Base-by-base conservation (phyloP, 2,797 vertebrate genomes). In the Hozukius guyotensis region DNA sequence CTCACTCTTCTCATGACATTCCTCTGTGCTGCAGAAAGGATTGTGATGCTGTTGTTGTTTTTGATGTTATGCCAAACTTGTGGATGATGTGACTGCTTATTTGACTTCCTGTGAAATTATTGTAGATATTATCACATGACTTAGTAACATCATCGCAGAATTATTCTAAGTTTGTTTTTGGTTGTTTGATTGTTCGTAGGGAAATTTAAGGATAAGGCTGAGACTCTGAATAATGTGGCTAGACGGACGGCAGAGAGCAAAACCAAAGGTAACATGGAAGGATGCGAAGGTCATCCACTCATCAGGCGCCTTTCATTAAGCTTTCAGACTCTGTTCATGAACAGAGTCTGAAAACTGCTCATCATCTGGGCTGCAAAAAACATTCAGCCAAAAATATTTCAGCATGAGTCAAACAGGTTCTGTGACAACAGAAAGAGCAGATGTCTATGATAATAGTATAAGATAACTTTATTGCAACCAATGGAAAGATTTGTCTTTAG, bases 201-300 rank as follows among this genome's bases (percentile, higher is more conserved):
- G n/a, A 97, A 96, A 94, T 96, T 97, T 93, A 97, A 95, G 91
- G 96, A 98, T 77, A 97, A 96, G 86, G 96, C 96, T 83, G 96
- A 96, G 84, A 93, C 93, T 72, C 91, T 98, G 94, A 97, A 95
- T 92, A 96, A 84, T 88, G 89, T 97, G 84, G 94, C 95, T 81
- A 95, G 93, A 93, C 93, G 90, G 92, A 96, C 96, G 83, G 92
- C 78, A 77, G 94, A 95, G 18, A 63, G 87, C 85, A 95, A 96
- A 95, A 91, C 91, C 82, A 94, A 96, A 95, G 97, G 97, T 98
- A 96, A 97, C 94, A 76, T 61, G 42, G 61, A 80, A 32, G 57
- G 57, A 72, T 72, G 46, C 22, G 34, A 77, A 2, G 61, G 1
- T 73, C 10, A 62, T 56, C 34, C 46, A 4, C 32, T 68, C 61